Conservation (phyloP, 2,113 vertebrate genomes). For the Sturnus vulgaris region DNA sequence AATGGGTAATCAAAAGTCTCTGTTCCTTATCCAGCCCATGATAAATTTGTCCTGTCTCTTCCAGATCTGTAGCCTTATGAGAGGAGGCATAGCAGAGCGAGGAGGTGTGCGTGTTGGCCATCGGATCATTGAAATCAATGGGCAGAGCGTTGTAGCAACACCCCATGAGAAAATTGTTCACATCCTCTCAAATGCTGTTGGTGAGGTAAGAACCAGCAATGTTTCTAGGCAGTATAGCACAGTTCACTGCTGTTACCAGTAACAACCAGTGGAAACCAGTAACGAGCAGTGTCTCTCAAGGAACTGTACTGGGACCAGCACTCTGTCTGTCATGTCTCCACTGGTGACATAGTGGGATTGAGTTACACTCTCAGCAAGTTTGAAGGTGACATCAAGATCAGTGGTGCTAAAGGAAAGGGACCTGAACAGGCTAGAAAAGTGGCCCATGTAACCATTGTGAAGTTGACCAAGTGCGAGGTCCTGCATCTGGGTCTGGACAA, state of each 20-base stretch:
- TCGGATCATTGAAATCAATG: conserved; percentile 96
- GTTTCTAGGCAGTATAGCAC: neutral
- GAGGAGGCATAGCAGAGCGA: conserved; percentile 93
- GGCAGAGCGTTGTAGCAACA: conserved; percentile 94
- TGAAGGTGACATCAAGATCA: neutral
- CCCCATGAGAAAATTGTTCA: conserved; percentile 97
- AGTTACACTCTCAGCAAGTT: neutral
- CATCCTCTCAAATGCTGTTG: conserved; percentile 92
- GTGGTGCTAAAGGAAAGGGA: neutral
- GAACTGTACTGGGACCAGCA: neutral
- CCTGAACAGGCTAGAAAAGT: neutral
- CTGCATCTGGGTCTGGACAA: neutral
- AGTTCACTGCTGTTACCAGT: neutral
- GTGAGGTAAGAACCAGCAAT: conserved; percentile 81
- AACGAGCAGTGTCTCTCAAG: neutral
- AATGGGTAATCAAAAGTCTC: neutral
- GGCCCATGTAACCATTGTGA: neutral
- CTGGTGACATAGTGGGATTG: neutral
- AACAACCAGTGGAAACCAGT: neutral
- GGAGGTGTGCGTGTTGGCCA: conserved; percentile 96
- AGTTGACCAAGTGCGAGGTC: neutral
- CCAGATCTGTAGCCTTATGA: conserved; percentile 98
- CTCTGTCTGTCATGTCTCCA: neutral
- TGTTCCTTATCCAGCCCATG: neutral
- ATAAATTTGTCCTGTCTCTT: neutral